Evolutionary conservation across 23 tunicate species (phyloP), one percentile per base, ranked within the genome.

Genomic region (Ciona savignyi): DNA sequence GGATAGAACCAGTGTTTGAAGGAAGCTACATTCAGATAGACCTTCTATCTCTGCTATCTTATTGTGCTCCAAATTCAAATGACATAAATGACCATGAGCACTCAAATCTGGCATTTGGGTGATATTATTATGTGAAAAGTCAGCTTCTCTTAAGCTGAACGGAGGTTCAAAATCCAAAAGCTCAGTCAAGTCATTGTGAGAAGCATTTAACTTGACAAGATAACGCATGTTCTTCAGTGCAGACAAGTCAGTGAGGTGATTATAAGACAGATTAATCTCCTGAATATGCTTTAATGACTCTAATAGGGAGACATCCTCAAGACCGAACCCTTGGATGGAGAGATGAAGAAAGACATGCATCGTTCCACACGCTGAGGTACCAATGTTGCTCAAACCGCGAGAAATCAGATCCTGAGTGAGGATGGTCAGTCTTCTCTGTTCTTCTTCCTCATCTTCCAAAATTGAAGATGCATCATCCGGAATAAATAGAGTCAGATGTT

Each of bases 391-490:
- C 64, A 91, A 64, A 30, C 70, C 74, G 22, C 60, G 69, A 24
- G 82, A 60, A 29, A 84, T 35, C 30, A 71, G 30, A 49, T 84
- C 76, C 27, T 76, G 63, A 1, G 82, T 51, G 30, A 91, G 79
- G 1, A 79, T 75, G 9, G 61, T 73, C 19, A 68, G 19, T 27
- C 61, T 63, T 19, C 34, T 63, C 62, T 26, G 34, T 24, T 60
- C 83, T 4, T 35, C 79, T 28, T 76, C 86, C 4, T 80, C 90
- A 30, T 75, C 85, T 15, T 64, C 81, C 0, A 75, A 62, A 63
- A 85, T 77, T 3, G 91, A 84, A 2, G 91, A 84, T 23, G 70
- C 86, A 77, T 85, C 97, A 72, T 91, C 97, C 35, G 97, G 91
- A 23, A 80, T 79, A 67, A 84, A 91, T 11, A 85, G 60, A 28